A percentile compares a stretch with the other conserved stretches of the same genome.
Evolutionary conservation across 2,888 invertebrate species (phyloP).

Genomic region (Apodemia mormo): DNA sequence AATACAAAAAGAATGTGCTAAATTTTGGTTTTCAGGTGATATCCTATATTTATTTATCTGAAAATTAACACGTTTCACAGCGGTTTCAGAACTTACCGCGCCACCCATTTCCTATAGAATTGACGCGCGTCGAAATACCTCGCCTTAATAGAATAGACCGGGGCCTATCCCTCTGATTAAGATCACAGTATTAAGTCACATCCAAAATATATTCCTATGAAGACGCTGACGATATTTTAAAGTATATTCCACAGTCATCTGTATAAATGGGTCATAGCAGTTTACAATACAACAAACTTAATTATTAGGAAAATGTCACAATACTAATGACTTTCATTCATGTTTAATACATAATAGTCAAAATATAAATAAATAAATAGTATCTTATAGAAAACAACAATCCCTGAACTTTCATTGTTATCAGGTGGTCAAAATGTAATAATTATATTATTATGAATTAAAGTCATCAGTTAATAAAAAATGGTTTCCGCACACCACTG

Average conservation of each 20-base stretch:
- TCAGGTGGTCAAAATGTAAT: slow-evolving; percentile 42
- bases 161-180: too few relatives aligned
- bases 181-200: slow-evolving; percentile 81
- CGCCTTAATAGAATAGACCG: too few relatives aligned
- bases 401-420: slow-evolving; percentile 32
- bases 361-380: slow-evolving; percentile 42
- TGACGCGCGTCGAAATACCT: too few relatives aligned
- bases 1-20: too few relatives aligned
- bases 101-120: too few relatives aligned
- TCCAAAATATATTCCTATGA: slow-evolving; percentile 73
- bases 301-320: slow-evolving; percentile 58
- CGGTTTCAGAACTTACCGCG: too few relatives aligned
- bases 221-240: slow-evolving; percentile 67
- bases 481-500: slow-evolving; percentile 52
- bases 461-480: slow-evolving; percentile 49
- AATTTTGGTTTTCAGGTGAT: too few relatives aligned
- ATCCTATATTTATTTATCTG: too few relatives aligned
- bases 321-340: slow-evolving; percentile 55
- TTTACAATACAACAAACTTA: slow-evolving; percentile 45
- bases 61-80: too few relatives aligned
- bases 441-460: slow-evolving; percentile 45
- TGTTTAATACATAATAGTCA: slow-evolving; percentile 28
- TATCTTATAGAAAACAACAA: slow-evolving; percentile 39
- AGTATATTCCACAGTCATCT: slow-evolving; percentile 80
- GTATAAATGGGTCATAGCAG: slow-evolving; percentile 63